These are phyloP conservation scores for Artibeus jamaicensis DNA, from an alignment of 2,797 vertebrate species.

Conservation along the genomic window DNA sequence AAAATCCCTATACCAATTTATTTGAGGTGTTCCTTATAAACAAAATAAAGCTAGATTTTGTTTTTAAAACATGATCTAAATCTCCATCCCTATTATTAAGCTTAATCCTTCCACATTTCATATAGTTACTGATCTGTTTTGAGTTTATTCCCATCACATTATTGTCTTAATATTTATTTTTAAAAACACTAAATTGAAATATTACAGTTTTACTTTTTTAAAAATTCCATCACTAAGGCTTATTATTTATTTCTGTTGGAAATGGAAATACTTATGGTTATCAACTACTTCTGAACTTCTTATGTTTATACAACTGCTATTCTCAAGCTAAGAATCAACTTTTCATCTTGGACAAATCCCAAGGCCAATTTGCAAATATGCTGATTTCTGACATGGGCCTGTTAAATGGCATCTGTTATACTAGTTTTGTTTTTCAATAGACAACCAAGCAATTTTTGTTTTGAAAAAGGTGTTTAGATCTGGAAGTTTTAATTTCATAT, in stretches of 20 bases:
- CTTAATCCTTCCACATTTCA: constrained; percentile 31
- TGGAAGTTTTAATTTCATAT: neutral
- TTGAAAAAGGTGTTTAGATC: neutral
- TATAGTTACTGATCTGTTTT: constrained; percentile 10
- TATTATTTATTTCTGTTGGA: constrained; percentile 45
- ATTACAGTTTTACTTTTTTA: neutral
- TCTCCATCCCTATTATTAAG: constrained; percentile 29
- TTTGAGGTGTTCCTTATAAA: constrained; percentile 5
- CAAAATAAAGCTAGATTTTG: neutral
- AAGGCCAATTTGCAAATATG: constrained; percentile 1
- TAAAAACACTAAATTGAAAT: constrained; percentile 29
- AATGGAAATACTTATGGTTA: constrained; percentile 46
- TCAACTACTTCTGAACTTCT: constrained; percentile 29
- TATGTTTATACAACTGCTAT: constrained; percentile 16
- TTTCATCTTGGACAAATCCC: constrained; percentile 46
- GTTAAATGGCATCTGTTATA: constrained; percentile 12
- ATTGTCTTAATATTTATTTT: constrained; percentile 9
- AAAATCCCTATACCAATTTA: constrained; percentile 12
- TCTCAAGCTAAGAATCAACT: constrained; percentile 45
- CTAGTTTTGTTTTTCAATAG: neutral
- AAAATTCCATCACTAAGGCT: constrained; percentile 14
- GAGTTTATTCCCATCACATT: constrained; percentile 9
- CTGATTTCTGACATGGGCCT: constrained; percentile 17
- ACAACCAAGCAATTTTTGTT: neutral
- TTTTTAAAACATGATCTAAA: neutral